These are phyloP conservation scores for Nymphalis io DNA, from an alignment of 1,140 invertebrate genomes.

Conservation along the genomic window DNA sequence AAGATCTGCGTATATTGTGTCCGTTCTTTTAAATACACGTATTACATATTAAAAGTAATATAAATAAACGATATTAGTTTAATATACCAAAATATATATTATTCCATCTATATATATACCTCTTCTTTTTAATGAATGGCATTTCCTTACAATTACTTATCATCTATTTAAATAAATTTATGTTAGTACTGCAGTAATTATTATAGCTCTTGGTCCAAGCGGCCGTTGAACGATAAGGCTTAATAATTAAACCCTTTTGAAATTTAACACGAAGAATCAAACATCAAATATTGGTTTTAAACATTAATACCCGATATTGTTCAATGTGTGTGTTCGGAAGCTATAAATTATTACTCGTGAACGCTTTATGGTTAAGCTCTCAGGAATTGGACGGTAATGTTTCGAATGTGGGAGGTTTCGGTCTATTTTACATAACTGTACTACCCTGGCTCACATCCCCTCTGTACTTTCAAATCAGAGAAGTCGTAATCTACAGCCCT, in stretches of 20 bases:
- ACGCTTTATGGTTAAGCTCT: conserved; percentile 60
- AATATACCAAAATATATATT: no score
- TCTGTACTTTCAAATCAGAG: conserved; percentile 38
- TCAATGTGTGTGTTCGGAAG: conserved; percentile 22
- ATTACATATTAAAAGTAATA: no score
- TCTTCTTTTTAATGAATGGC: no score
- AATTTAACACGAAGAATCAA: neutral
- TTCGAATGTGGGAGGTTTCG: conserved; percentile 43
- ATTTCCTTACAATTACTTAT: no score
- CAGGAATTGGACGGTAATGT: conserved; percentile 60
- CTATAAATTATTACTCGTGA: conserved; percentile 64
- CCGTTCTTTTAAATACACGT: no score
- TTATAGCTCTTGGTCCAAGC: no score
- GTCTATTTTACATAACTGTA: conserved; percentile 53
- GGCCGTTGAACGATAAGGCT: no score
- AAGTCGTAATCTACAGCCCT: conserved; percentile 48
- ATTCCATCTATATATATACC: no score
- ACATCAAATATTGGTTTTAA: neutral
- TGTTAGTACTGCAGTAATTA: no score
- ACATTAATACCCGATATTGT: conserved; percentile 5
- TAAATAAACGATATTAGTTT: no score
- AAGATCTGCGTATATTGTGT: no score
- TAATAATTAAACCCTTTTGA: neutral
- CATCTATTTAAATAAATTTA: no score
- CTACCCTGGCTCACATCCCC: conserved; percentile 31